Conservation (phyloP, 2,797 vertebrate genomes). For the Dromococcyx pavoninus region DNA sequence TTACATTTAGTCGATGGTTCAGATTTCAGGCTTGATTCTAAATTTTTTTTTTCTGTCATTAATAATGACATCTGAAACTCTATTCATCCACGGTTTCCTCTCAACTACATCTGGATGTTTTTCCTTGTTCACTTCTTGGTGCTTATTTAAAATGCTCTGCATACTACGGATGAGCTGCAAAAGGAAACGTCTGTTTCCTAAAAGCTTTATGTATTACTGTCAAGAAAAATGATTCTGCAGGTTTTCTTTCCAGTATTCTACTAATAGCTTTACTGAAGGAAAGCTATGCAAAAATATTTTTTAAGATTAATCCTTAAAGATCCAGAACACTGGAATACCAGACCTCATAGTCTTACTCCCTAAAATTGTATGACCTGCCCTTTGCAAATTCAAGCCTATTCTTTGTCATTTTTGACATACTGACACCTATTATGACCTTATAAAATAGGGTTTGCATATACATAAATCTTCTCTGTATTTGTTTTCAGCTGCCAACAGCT, state of each 20-base stretch:
- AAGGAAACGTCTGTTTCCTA: not conserved
- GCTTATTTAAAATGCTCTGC: not conserved
- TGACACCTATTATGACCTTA: not conserved
- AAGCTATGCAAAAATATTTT: not conserved
- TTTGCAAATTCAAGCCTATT: not conserved
- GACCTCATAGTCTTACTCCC: not conserved
- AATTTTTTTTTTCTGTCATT: not conserved
- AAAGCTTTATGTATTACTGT: not conserved
- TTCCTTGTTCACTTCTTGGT: not conserved
- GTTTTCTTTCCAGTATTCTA: not conserved
- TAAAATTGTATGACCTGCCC: not conserved
- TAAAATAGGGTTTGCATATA: not conserved
- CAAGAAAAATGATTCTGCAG: not conserved
- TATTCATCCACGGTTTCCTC: not conserved
- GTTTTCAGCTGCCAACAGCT: not conserved
- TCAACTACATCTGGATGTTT: not conserved
- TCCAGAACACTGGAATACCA: not conserved
- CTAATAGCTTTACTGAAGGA: not conserved
- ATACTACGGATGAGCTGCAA: not conserved
- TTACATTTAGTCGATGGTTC: not conserved
- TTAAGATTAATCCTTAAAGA: not conserved
- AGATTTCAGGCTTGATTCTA: not conserved
- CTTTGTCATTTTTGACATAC: not conserved
- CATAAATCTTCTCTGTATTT: not conserved
- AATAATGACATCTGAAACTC: not conserved